Base-by-base conservation (phyloP, 2,797 vertebrate species). In the Oceanodroma leucorhoa region DNA sequence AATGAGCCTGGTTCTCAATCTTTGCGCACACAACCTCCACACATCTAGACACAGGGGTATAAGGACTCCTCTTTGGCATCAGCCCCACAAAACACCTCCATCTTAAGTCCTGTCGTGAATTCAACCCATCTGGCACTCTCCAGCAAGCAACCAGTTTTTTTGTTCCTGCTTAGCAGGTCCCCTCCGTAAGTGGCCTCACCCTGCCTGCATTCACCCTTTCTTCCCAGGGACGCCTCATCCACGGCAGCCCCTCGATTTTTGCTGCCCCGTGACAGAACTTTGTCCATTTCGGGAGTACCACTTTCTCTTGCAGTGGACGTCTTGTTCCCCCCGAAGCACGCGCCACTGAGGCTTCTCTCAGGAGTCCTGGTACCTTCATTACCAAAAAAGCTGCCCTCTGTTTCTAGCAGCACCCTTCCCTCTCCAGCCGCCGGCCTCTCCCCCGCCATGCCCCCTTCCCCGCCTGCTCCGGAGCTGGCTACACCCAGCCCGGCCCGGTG, bases 51-150 rank as follows among this genome's bases (percentile, higher is more conserved):
- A 48, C 26, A 2, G 61, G 83, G 66, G 82, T 8, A 30, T 10
- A n/a, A 27, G 73, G 65, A 10, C 82, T 69, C 55, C 53, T 60
- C 82, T 48, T 78, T 92, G 86, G 82, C 93, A 92, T 4, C 82
- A 70, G 77, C 82, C 93, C 86, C 90, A 75, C 77, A 5, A 26
- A 73, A 48, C 82, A 87, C 86, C 86, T 94, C 83, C 78, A 87
- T 90, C 93, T 92, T 90, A 79, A 70, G 62, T 69, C 90, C 86
- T 75, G 78, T 65, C 29, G 62, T 30, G 71, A 83, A 73, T 69
- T 50, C 86, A 87, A 54, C 93, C 90, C 89, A 71, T 55, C 84
- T 88, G 93, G 69, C 93, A 66, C 84, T 77, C 80, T 67, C 83
- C 66, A 58, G 51, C 78, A n/a, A 54, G 51, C 88, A 79, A 45